These are phyloP conservation scores for Coenobita brevimanus DNA, from an alignment of 1,140 invertebrate species.

Conservation along the genomic window DNA sequence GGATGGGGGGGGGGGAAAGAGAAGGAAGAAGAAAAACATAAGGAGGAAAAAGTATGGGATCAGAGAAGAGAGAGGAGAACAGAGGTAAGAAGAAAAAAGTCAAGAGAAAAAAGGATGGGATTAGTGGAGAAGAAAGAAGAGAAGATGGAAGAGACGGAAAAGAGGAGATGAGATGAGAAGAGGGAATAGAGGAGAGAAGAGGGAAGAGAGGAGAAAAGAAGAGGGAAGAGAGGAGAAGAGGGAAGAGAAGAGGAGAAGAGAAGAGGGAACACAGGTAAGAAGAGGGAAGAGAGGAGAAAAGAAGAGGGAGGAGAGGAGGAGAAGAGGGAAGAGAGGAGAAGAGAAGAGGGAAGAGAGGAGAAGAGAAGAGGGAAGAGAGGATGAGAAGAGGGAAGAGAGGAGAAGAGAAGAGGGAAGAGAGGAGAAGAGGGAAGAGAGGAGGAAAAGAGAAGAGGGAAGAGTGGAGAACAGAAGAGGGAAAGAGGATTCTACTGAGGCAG, in stretches of 20 bases:
- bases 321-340: no score
- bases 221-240: background rate
- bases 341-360: no score
- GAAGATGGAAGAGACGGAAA: background rate
- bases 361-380: no score
- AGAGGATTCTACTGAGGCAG: no score
- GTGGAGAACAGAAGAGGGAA: no score
- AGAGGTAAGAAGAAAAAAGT: background rate
- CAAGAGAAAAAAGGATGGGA: background rate
- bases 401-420: no score
- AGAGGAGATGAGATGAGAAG: background rate
- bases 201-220: background rate
- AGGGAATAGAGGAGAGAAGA: background rate
- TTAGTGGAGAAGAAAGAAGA: background rate
- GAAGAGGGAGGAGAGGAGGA: no score
- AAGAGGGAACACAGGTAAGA: background rate
- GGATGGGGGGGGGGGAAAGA: background rate
- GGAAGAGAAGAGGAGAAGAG: background rate
- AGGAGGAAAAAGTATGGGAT: background rate
- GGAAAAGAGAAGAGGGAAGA: no score
- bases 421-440: no score
- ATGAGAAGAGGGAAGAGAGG: no score
- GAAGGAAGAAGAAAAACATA: background rate
- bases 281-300: background rate
- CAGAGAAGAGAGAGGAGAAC: background rate